phyloP scores from a whole-genome alignment of 1,140 invertebrate genomes.

The Aphidius ervi region DNA sequence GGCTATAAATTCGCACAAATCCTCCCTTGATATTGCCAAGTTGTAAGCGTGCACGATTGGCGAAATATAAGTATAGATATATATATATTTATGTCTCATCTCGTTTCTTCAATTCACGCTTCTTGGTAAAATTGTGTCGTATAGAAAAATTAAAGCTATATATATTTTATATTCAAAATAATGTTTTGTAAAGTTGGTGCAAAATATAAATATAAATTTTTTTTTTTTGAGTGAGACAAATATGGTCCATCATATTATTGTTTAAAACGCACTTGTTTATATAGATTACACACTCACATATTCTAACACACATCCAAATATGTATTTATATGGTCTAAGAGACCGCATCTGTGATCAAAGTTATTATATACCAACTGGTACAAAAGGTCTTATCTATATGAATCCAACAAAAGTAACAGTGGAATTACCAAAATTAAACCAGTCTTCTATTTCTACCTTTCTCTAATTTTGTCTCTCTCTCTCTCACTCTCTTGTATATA shows the following conservation, averaged over 20 bases:
- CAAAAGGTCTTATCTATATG: conserved; percentile 25
- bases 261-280: too few relatives aligned
- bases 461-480: background rate
- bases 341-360: conserved; percentile 33
- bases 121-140: background rate
- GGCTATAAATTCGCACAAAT: conserved; percentile 18
- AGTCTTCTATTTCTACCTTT: conserved; percentile 17
- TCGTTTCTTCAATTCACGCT: background rate
- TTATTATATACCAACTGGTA: conserved; percentile 30
- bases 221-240: too few relatives aligned
- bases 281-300: too few relatives aligned
- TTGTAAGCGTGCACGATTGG: background rate
- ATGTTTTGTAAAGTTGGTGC: too few relatives aligned
- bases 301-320: too few relatives aligned
- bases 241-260: too few relatives aligned
- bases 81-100: too few relatives aligned
- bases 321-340: too few relatives aligned
- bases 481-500: background rate
- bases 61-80: background rate
- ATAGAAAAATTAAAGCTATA: conserved; percentile 2
- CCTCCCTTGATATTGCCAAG: background rate
- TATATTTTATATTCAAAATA: too few relatives aligned
- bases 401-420: conserved; percentile 26
- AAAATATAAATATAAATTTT: too few relatives aligned
- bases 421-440: conserved; percentile 38